Percentiles rank a stretch among this genome's conserved stretches.
Evolutionary conservation across 2,113 vertebrate species (phyloP).

Genomic region (Phaetusa simplex): DNA sequence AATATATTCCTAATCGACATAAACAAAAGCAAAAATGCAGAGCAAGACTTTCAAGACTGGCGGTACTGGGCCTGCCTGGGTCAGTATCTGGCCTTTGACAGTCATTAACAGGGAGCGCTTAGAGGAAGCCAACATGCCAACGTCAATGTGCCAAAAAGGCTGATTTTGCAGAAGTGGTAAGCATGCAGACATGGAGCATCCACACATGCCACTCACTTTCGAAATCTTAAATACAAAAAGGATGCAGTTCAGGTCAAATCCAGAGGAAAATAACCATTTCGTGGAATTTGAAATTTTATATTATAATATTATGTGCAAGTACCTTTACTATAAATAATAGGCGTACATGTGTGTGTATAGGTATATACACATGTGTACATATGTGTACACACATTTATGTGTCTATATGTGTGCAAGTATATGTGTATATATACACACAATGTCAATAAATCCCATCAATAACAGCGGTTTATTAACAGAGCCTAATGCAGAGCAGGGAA

Average conservation of each 20-base stretch:
- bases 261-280: neutral
- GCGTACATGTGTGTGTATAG: neutral
- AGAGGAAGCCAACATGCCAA: neutral
- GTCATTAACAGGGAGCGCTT: neutral
- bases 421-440: neutral
- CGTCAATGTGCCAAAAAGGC: neutral
- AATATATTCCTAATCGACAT: neutral
- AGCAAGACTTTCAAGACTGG: neutral
- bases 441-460: neutral
- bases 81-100: neutral
- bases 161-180: neutral
- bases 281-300: neutral
- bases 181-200: neutral
- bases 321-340: neutral
- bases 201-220: neutral
- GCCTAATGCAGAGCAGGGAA: neutral
- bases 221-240: neutral
- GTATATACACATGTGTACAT: neutral
- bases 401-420: neutral
- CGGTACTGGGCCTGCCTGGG: neutral
- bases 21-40: neutral
- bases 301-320: neutral
- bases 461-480: slow-evolving; percentile 1
- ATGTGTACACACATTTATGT: neutral
- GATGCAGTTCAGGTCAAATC: neutral